These are phyloP conservation scores for Macaca nemestrina DNA, from an alignment of 2,113 vertebrate species.

Conservation along the genomic window DNA sequence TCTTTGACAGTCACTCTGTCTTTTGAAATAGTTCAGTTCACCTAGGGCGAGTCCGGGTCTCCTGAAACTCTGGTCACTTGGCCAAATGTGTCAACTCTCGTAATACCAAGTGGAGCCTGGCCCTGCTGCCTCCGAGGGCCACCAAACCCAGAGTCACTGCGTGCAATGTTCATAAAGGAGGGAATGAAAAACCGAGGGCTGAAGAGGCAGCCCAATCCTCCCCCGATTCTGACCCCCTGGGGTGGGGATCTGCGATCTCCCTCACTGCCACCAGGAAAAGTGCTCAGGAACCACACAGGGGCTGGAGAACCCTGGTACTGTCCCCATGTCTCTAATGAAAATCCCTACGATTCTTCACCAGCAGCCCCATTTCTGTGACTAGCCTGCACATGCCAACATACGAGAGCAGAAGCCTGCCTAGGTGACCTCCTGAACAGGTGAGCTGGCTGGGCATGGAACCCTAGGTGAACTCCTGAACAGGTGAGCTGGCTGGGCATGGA, in stretches of 20 bases:
- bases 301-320: neutral
- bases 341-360: neutral
- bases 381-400: no score
- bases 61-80: neutral
- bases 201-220: neutral
- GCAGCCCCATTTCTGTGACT: neutral
- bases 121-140: neutral
- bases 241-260: accelerated
- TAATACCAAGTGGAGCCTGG: neutral
- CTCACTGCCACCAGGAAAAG: neutral
- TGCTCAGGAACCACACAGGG: neutral
- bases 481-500: no score
- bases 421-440: no score
- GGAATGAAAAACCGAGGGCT: neutral
- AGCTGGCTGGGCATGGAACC: no score
- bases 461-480: no score
- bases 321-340: neutral
- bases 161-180: neutral
- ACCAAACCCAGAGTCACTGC: neutral
- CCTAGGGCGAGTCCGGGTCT: neutral
- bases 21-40: neutral
- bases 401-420: no score
- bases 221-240: neutral
- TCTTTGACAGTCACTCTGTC: neutral
- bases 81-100: neutral